Evolutionary conservation across 1,140 invertebrate genomes (phyloP).

Genomic region (Lepidurus apus): DNA sequence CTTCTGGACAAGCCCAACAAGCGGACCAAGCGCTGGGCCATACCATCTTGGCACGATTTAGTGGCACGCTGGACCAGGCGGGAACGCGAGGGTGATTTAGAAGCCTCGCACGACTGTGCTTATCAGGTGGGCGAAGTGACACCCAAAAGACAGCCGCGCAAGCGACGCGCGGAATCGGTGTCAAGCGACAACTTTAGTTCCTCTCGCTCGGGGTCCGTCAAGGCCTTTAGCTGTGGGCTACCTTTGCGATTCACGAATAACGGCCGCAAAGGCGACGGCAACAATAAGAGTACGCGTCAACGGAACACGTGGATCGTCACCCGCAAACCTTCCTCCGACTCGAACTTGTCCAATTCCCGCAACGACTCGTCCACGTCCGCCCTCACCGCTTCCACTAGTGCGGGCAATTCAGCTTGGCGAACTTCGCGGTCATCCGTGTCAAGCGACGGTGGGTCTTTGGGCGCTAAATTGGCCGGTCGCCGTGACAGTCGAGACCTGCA

Average conservation of each 20-base stretch:
- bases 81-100: constrained; percentile 27
- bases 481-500: constrained; percentile 23
- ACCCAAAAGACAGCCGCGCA: constrained; percentile 55
- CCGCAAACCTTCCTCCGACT: constrained; percentile 81
- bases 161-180: constrained; percentile 52
- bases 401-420: constrained; percentile 62
- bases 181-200: constrained; percentile 85
- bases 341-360: constrained; percentile 67
- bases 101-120: constrained; percentile 56
- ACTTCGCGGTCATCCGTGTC: constrained; percentile 66
- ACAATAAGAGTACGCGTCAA: constrained; percentile 51
- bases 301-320: constrained; percentile 81
- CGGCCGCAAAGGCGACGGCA: constrained; percentile 48
- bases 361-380: constrained; percentile 82
- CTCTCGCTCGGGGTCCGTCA: constrained; percentile 65
- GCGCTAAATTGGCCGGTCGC: constrained; percentile 27
- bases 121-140: constrained; percentile 72
- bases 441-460: constrained; percentile 40
- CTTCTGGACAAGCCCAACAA: constrained; percentile 46
- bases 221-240: constrained; percentile 60
- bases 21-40: constrained; percentile 21
- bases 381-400: constrained; percentile 69
- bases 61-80: constrained; percentile 5
- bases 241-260: constrained; percentile 54
- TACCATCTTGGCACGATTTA: constrained; percentile 18